Evolutionary conservation across 2,888 invertebrate genomes (phyloP), one percentile per base, ranked within the genome.

Genomic region (Torymus texanus): DNA sequence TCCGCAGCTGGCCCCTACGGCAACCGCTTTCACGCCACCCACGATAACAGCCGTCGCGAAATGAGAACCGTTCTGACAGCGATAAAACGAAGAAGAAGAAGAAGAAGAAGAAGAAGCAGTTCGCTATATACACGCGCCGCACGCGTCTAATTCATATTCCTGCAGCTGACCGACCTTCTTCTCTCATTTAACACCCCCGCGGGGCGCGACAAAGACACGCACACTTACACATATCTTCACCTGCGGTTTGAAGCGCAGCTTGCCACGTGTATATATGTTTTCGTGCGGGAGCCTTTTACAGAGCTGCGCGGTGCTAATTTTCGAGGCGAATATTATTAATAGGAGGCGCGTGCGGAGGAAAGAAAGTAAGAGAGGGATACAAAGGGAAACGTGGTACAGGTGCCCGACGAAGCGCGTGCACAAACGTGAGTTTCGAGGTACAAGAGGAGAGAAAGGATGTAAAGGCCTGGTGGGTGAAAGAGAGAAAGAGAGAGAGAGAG

Each of bases 181-280:
- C 61, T 21, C 88, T 89, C 89, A 88, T 89, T 89, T 87, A 88
- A 88, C 89, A 87, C 89, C 89, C 90, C 90, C 89, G 89, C 88
- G 83, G 89, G 88, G 84, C 78, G 75, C 56, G 12, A 53, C 58
- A 14, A 16, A 24, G 67, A n/a, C 18, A 67, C 63, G 67, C 72
- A 78, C 8, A 82, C 82, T 75, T 80, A 81, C 81, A 76, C 72
- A 67, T 56, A 61, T 65, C 62, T 53, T n/a, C 61, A 41, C 41
- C 41, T 41, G 41, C 41, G 41, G 41, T 41, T 41, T 8, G 41
- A 41, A 41, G 41, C 41, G 41, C 74, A 75, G 79, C 68, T 73
- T 70, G 74, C 70, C 11, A 8, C 61, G 66, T n/a, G 55, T 63
- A n/a, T 14, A 51, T n/a, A 51, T 5, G 10, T 3, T 11, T 61